phyloP scores from a whole-genome alignment of 2,113 vertebrate species.

The Mormyrus lacerda region DNA sequence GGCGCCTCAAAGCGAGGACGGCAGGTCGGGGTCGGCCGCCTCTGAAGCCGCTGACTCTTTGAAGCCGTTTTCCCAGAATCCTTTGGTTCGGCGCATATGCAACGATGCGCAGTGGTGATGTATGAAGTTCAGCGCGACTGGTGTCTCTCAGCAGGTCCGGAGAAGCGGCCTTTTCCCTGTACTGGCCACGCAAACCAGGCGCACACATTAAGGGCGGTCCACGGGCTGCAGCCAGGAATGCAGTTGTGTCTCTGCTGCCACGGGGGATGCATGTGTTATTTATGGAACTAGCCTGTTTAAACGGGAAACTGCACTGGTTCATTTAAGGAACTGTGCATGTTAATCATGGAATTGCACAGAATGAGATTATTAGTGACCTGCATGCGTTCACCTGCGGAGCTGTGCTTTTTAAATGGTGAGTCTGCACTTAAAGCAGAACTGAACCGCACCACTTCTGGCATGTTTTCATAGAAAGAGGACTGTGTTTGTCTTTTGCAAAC shows the following conservation, averaged over 20 bases:
- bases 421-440: not conserved
- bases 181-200: not conserved
- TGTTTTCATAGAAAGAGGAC: not conserved
- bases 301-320: not conserved
- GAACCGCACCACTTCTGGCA: not conserved
- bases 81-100: not conserved
- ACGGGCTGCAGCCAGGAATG: not conserved
- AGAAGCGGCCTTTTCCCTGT: not conserved
- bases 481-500: slow-evolving; percentile 32
- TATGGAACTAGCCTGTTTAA: not conserved
- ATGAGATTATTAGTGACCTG: not conserved
- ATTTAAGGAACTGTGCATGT: not conserved
- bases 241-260: not conserved
- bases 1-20: slow-evolving; percentile 34
- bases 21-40: not conserved
- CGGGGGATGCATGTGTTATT: not conserved
- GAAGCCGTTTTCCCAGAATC: not conserved
- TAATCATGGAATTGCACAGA: not conserved
- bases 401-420: not conserved
- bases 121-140: not conserved
- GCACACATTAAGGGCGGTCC: not conserved
- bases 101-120: not conserved
- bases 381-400: not conserved
- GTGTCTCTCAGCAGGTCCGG: not conserved
- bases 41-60: not conserved